phyloP scores from a whole-genome alignment of 1,140 invertebrate species.

The Pogonomyrmex californicus region DNA sequence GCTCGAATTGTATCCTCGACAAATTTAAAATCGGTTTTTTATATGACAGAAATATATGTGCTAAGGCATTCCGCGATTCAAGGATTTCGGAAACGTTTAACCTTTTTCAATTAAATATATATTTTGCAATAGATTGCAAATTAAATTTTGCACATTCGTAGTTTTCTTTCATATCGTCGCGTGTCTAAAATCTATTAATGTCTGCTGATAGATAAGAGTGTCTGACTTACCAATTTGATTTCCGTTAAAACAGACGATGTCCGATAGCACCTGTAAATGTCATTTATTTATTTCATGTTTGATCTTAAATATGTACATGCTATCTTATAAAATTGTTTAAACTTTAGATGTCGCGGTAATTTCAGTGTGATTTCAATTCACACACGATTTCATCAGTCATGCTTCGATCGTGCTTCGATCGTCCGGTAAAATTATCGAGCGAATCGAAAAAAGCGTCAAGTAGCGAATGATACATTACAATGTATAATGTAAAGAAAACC shows the following conservation, averaged over 20 bases:
- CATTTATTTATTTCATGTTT: conserved; percentile 1
- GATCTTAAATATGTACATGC: not conserved
- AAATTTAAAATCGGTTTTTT: not conserved
- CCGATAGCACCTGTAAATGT: conserved; percentile 75
- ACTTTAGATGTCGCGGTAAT: not conserved
- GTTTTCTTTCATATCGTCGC: not conserved
- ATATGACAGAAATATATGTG: not conserved
- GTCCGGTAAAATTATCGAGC: not conserved
- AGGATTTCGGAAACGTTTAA: not conserved
- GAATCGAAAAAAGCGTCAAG: not conserved
- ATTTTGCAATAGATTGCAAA: not conserved
- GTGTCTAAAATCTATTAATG: not conserved
- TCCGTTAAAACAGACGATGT: conserved; percentile 68
- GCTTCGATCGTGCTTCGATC: not conserved
- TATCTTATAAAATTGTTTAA: not conserved
- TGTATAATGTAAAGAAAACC: not conserved
- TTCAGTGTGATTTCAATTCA: not conserved
- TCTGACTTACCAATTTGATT: conserved; percentile 76
- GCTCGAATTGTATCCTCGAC: too few relatives aligned
- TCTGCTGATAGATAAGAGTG: conserved; percentile 13
- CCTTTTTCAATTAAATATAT: not conserved
- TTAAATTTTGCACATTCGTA: not conserved
- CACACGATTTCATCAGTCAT: not conserved
- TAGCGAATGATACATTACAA: not conserved
- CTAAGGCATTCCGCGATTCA: not conserved